Base-by-base conservation (phyloP, 2,113 vertebrate species). In the Paedocypris sp. region DNA sequence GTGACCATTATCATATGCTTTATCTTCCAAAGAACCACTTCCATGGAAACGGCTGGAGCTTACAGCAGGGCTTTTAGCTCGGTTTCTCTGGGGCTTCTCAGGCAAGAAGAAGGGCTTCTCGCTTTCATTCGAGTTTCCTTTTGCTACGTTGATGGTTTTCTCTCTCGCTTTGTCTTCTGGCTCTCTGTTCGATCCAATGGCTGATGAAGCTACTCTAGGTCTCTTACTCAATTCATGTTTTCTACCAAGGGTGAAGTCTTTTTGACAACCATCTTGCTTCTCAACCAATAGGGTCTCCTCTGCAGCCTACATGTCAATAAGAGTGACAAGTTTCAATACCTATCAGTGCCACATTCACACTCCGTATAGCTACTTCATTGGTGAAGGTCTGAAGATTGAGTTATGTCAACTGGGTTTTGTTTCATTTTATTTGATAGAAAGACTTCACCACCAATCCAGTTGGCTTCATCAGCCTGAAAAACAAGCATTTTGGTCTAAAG, bases 281-380 rank as follows among this genome's bases (percentile, higher is more conserved):
- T 94, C 91, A 94, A 91, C 88, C 87, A 95, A 88, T 85, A 91
- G 89, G 91, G 87, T 92, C 74, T 93, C 91, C 87, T 85, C 86
- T 74, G 90, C 90, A 66, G 90, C 94, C 95, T 98, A 93, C 54
- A 82, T 89, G 88, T 88, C 88, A 90, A 97, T 90, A 89, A 86
- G 97, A 90, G 90, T 90, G 88, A 91, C 88, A 92, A 81, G 92
- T 90, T 88, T 78, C 79, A 84, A 91, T 82, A 84, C 79, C 85
- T 78, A 58, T 49, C 62, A 67, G 46, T 62, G 46, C 51, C 43
- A 39, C n/a, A 47, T n/a, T 41, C 51, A 64, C 13, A 46, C 10
- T 20, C 36, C 29, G 29, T 61, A 61, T 7, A 43, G 18, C 28
- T 45, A 42, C 46, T 43, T 48, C 25, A 12, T 22, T 26, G 6